Evolutionary conservation across 2,113 vertebrate genomes (phyloP).

Genomic region (Gasterosteus aculeatus): DNA sequence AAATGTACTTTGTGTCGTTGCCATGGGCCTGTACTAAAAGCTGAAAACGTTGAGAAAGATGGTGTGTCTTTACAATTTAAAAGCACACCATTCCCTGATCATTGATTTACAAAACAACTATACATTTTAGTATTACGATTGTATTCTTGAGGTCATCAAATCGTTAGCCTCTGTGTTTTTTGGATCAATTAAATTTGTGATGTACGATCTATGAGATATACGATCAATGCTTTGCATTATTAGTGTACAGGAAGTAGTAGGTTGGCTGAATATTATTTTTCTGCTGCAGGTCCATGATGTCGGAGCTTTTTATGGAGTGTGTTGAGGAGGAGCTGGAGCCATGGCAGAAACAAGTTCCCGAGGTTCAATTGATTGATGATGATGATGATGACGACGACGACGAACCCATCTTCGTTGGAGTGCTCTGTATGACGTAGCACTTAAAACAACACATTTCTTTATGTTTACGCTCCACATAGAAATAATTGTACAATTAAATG

Average conservation of each 20-base stretch:
- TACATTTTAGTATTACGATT: neutral
- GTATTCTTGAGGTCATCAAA: neutral
- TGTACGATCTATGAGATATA: neutral
- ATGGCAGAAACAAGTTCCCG: slow-evolving; percentile 92
- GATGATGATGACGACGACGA: slow-evolving; percentile 89
- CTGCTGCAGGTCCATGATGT: slow-evolving; percentile 83
- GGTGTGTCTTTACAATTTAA: neutral
- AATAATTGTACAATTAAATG: neutral
- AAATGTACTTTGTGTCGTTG: neutral
- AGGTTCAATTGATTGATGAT: slow-evolving; percentile 88
- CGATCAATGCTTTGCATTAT: neutral
- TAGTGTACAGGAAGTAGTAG: neutral
- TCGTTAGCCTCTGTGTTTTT: neutral
- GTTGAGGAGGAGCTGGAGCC: slow-evolving; percentile 98
- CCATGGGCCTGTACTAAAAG: neutral
- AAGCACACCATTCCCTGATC: neutral
- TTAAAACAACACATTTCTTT: neutral
- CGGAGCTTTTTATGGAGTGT: slow-evolving; percentile 99
- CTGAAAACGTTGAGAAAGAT: neutral
- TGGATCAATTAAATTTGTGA: neutral
- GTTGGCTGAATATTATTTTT: slow-evolving; percentile 5
- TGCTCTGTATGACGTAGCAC: slow-evolving; percentile 85
- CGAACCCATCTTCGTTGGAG: slow-evolving; percentile 96
- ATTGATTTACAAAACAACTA: neutral
- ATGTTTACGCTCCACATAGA: neutral